A percentile compares a stretch with the other conserved stretches of the same genome.
Evolutionary conservation across 2,113 vertebrate genomes (phyloP).

Genomic region (Coregonus clupeaformis): DNA sequence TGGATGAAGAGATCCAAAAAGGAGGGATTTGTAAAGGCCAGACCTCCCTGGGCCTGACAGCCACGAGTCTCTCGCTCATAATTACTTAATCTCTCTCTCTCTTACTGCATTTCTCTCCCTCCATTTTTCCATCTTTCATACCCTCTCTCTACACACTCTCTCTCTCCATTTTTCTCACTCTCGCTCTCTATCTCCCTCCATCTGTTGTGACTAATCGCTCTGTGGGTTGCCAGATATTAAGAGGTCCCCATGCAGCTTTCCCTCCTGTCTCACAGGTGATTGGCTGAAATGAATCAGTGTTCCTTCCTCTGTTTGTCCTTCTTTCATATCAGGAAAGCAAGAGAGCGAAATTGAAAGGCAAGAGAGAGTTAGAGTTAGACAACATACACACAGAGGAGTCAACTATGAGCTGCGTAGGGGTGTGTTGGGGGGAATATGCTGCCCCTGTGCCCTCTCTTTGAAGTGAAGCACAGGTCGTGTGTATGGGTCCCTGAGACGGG

Average conservation of each 20-base stretch:
- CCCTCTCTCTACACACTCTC: not conserved
- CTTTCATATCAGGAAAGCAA: conserved; percentile 2
- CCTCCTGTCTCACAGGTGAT: conserved; percentile 15
- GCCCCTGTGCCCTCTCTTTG: conserved; percentile 74
- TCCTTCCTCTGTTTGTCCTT: not conserved
- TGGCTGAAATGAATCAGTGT: conserved; percentile 11
- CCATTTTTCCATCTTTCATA: not conserved
- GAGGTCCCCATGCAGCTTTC: conserved; percentile 27
- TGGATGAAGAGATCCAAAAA: conserved; percentile 67
- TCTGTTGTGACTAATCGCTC: not conserved
- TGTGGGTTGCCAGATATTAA: conserved; percentile 11
- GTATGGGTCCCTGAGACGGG: conserved; percentile 51
- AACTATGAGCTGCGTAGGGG: conserved; percentile 68
- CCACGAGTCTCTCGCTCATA: not conserved
- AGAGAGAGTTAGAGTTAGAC: conserved; percentile 49
- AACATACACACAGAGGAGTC: conserved; percentile 55
- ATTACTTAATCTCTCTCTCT: not conserved
- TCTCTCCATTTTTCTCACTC: not conserved
- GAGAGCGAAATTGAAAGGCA: conserved; percentile 35
- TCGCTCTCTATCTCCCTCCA: conserved; percentile 39
- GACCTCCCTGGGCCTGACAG: conserved; percentile 36
- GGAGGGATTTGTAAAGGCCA: conserved; percentile 77
- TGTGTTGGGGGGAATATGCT: conserved; percentile 59
- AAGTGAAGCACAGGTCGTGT: conserved; percentile 70
- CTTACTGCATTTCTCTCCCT: not conserved